phyloP scores from a whole-genome alignment of 2,888 invertebrate species.

The Drosophila cracens region DNA sequence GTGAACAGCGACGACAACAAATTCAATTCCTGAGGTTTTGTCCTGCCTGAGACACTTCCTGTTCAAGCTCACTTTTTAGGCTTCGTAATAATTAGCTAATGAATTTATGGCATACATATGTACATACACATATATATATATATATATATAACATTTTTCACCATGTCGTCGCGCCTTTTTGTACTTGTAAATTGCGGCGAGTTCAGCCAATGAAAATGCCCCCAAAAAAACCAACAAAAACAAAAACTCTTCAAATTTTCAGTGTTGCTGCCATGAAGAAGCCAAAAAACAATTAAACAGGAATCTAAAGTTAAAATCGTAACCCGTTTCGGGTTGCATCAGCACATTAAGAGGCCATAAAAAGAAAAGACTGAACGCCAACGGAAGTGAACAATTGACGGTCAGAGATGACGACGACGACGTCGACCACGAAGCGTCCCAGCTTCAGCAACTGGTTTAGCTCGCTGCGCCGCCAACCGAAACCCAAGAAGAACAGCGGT shows the following conservation, averaged over 20 bases:
- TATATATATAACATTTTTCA: constrained; percentile 13
- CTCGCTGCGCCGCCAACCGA: constrained; percentile 88
- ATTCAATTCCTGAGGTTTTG: constrained; percentile 62
- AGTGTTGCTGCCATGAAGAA: constrained; percentile 58
- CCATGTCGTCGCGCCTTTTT: constrained; percentile 28
- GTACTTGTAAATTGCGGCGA: constrained; percentile 72
- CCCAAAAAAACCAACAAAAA: constrained; percentile 22
- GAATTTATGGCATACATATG: constrained; percentile 37
- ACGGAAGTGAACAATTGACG: constrained; percentile 56
- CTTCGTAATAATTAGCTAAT: constrained; percentile 62
- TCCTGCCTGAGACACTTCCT: constrained; percentile 47
- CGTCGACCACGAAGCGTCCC: constrained; percentile 86
- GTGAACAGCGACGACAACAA: constrained; percentile 31
- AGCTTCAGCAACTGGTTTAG: constrained; percentile 93
- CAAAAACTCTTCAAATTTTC: constrained; percentile 60
- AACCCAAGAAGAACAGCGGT: constrained; percentile 80
- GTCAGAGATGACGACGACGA: constrained; percentile 66
- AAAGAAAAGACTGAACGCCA: constrained; percentile 34
- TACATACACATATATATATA: background rate
- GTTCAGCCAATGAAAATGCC: background rate
- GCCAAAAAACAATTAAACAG: constrained; percentile 54
- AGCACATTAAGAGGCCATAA: constrained; percentile 25
- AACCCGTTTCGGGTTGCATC: constrained; percentile 9
- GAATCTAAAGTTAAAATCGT: constrained; percentile 20
- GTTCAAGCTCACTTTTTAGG: constrained; percentile 36